Conservation (phyloP, 1,140 invertebrate species). For the Akabosia matsudoensis region DNA sequence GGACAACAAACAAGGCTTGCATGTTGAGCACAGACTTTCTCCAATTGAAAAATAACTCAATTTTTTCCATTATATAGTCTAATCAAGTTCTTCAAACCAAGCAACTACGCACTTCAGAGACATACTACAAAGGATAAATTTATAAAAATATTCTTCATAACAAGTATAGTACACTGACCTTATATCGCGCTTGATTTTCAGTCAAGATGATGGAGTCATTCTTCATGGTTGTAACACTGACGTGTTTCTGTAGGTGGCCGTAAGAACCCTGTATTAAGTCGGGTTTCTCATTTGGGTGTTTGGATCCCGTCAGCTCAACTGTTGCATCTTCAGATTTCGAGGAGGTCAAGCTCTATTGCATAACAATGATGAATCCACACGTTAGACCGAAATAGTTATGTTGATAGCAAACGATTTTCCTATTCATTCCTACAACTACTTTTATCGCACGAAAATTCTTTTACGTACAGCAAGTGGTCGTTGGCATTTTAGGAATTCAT, state of each 20-base stretch:
- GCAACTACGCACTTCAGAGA: too few relatives aligned
- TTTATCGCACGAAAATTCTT: too few relatives aligned
- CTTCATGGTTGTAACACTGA: conserved; percentile 47
- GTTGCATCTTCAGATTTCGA: not conserved
- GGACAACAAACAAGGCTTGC: too few relatives aligned
- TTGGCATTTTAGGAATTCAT: too few relatives aligned
- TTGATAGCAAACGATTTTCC: not conserved
- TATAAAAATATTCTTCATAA: too few relatives aligned
- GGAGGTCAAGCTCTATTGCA: not conserved
- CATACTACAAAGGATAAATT: too few relatives aligned
- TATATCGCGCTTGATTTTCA: conserved; percentile 54
- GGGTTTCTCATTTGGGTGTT: conserved; percentile 61
- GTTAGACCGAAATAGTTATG: not conserved
- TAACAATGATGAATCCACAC: not conserved
- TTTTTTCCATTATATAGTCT: not conserved
- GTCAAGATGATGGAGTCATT: conserved; percentile 54
- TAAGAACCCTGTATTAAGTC: conserved; percentile 73
- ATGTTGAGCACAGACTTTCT: not conserved
- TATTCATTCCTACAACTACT: too few relatives aligned
- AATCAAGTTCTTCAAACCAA: too few relatives aligned
- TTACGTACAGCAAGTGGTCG: too few relatives aligned
- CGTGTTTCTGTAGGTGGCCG: conserved; percentile 51
- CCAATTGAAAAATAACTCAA: not conserved
- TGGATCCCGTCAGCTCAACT: not conserved
- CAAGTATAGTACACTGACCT: conserved; percentile 50